phyloP scores from a whole-genome alignment of 2,888 invertebrate genomes.

The Dasypogon diadema region DNA sequence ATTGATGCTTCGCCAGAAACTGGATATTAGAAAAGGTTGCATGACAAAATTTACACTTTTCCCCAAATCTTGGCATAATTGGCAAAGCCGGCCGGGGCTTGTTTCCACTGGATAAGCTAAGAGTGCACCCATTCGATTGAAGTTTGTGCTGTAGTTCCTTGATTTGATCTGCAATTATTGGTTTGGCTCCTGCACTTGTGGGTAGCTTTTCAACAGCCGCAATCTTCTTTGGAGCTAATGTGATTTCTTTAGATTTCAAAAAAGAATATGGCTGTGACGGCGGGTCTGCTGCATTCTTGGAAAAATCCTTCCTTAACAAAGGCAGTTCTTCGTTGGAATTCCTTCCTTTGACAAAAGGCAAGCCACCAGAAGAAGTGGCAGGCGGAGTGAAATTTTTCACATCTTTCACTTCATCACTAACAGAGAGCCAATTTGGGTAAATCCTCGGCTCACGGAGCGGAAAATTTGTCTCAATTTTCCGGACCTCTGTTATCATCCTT shows the following conservation, averaged over 20 bases:
- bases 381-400: not conserved
- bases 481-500: slow-evolving; percentile 37
- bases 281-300: not conserved
- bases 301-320: not conserved
- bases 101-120: slow-evolving; percentile 51
- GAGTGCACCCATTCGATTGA: slow-evolving; percentile 60
- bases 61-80: not conserved
- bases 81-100: not conserved
- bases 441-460: slow-evolving; percentile 14
- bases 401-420: not conserved
- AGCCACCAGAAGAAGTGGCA: not conserved
- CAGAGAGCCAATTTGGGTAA: not conserved
- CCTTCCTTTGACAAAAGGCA: not conserved
- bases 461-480: slow-evolving; percentile 47
- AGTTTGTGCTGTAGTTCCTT: slow-evolving; percentile 34
- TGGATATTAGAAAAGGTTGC: slow-evolving; percentile 55
- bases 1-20: slow-evolving; percentile 61
- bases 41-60: slow-evolving; percentile 38
- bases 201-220: not conserved
- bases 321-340: not conserved
- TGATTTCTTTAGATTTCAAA: slow-evolving; percentile 8
- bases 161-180: slow-evolving; percentile 2
- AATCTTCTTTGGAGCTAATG: not conserved
- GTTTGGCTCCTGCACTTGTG: not conserved
- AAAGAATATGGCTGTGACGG: not conserved